These are phyloP conservation scores for Austrofundulus limnaeus DNA, from an alignment of 2,113 vertebrate species.

Conservation along the genomic window DNA sequence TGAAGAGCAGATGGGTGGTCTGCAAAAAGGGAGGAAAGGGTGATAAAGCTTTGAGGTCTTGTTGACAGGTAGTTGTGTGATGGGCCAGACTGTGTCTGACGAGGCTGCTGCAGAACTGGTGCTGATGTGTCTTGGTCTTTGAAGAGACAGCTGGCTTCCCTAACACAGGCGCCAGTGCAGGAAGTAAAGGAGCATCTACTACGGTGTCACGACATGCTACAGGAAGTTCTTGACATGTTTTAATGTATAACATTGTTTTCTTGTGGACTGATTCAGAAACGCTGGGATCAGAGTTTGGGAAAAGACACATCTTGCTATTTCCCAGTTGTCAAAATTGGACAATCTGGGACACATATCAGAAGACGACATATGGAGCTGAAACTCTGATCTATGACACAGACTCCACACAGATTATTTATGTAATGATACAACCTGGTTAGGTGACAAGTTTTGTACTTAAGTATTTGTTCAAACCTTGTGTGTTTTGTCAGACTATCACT, in stretches of 20 bases:
- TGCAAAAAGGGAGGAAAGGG: constrained; percentile 32
- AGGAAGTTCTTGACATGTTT: constrained; percentile 55
- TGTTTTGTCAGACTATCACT: too few species aligned
- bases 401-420: constrained; percentile 21
- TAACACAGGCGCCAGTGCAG: constrained; percentile 12
- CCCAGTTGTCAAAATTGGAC: constrained; percentile 28
- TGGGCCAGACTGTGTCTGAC: constrained; percentile 40
- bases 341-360: constrained; percentile 7
- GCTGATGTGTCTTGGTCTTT: constrained; percentile 64
- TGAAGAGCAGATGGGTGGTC: constrained; percentile 48
- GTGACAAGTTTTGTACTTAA: constrained; percentile 1
- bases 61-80: constrained; percentile 64
- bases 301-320: constrained; percentile 50
- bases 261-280: constrained; percentile 36
- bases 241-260: constrained; percentile 39
- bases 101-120: constrained; percentile 37
- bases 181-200: constrained; percentile 34
- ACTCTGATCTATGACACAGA: constrained; percentile 28
- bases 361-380: constrained; percentile 42
- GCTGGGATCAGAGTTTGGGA: neutral
- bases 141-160: constrained; percentile 57
- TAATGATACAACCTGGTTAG: constrained; percentile 10
- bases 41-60: constrained; percentile 52
- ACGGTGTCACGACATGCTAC: constrained; percentile 8
- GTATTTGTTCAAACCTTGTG: neutral